phyloP scores from a whole-genome alignment of 2,888 invertebrate genomes.

The Hemithea aestivaria region DNA sequence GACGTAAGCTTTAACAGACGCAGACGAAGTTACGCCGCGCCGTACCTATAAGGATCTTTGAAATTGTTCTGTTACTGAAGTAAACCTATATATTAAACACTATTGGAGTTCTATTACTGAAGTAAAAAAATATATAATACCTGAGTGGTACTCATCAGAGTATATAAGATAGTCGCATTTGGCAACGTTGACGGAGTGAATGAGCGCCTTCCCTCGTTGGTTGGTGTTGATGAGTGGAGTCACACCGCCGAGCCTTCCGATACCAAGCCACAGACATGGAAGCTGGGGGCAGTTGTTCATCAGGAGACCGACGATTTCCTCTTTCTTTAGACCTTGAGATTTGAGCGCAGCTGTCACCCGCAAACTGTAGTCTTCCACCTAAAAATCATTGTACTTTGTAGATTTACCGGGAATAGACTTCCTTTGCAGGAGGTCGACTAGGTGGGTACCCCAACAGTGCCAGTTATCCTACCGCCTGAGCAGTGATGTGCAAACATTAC shows the following conservation, averaged over 20 bases:
- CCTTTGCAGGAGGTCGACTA: no score
- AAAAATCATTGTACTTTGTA: conserved; percentile 38
- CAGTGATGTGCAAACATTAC: no score
- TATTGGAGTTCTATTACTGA: no score
- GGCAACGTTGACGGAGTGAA: conserved; percentile 93
- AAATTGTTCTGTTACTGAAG: no score
- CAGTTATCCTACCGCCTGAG: no score
- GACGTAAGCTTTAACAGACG: no score
- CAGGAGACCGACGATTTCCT: conserved; percentile 92
- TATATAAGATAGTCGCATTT: conserved; percentile 92
- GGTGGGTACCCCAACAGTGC: no score
- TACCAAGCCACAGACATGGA: conserved; percentile 94
- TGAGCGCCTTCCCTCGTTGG: conserved; percentile 87
- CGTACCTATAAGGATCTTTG: no score
- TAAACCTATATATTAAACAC: no score
- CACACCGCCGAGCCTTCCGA: conserved; percentile 91
- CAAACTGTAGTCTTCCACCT: conserved; percentile 93
- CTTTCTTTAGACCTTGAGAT: conserved; percentile 88
- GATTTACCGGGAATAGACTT: no score
- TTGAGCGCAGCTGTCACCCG: conserved; percentile 90
- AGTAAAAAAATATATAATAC: conserved; percentile 58
- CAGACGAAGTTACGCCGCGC: no score
- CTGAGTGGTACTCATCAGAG: conserved; percentile 83
- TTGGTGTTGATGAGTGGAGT: conserved; percentile 97
- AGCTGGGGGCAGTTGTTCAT: conserved; percentile 96